phyloP scores from a whole-genome alignment of 1,140 invertebrate species.

The Papilio aristodemus region DNA sequence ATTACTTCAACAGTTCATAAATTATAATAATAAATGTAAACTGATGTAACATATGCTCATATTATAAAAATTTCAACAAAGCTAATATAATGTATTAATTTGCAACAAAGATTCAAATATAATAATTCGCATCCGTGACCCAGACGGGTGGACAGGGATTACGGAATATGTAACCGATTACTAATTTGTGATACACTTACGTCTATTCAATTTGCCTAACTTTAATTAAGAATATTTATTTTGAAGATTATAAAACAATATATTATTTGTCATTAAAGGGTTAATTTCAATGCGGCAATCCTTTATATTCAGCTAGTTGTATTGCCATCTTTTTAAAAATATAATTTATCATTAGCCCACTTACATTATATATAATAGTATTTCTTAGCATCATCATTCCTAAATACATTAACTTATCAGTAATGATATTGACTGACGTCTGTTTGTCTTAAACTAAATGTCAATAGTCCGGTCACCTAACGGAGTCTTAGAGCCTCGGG shows the following conservation, averaged over 20 bases:
- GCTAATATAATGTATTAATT: background rate
- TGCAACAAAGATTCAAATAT: background rate
- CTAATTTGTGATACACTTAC: no score
- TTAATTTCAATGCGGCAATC: no score
- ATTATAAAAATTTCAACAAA: background rate
- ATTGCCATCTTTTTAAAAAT: no score
- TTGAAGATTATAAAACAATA: no score
- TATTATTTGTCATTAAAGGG: no score
- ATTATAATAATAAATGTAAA: slow-evolving; percentile 4
- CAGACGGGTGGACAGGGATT: background rate
- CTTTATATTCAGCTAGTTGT: no score
- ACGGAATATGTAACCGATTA: background rate
- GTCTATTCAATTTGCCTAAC: no score
- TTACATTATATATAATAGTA: background rate
- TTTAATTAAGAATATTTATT: no score
- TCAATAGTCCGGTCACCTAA: slow-evolving; percentile 27
- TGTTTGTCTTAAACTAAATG: slow-evolving; percentile 11
- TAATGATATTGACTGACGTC: background rate
- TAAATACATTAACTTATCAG: background rate
- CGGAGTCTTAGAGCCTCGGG: slow-evolving; percentile 15
- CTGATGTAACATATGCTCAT: background rate
- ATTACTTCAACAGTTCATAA: background rate
- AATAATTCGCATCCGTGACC: background rate
- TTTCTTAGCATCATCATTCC: background rate
- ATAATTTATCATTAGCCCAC: no score